Evolutionary conservation across 2,797 vertebrate genomes (phyloP).

Genomic region (Gymnothorax javanicus): DNA sequence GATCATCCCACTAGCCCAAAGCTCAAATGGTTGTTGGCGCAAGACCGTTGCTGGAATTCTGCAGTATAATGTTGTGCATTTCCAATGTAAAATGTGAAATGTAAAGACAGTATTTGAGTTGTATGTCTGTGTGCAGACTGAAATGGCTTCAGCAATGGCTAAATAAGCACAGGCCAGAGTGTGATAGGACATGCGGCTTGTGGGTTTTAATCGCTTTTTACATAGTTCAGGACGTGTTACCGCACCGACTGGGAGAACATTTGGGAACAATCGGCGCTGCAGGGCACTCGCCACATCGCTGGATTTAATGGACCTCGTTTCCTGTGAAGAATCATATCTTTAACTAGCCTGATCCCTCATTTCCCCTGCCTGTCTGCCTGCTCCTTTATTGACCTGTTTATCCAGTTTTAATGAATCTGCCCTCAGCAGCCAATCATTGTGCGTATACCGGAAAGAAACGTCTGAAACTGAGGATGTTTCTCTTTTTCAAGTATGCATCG

Average conservation of each 20-base stretch:
- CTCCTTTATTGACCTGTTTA: background rate
- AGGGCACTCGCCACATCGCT: background rate
- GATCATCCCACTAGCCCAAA: no score
- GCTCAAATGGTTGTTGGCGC: background rate
- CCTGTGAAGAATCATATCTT: background rate
- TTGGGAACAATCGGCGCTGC: background rate
- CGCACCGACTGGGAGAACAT: background rate
- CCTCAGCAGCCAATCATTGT: background rate
- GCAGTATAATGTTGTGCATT: background rate
- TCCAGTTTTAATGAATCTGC: background rate
- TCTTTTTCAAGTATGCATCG: no score
- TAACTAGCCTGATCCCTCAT: background rate
- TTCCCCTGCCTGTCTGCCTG: background rate
- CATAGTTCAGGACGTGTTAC: background rate
- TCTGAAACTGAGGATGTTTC: no score
- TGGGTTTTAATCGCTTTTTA: background rate
- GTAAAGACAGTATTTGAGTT: background rate
- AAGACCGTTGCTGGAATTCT: background rate
- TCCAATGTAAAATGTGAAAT: background rate
- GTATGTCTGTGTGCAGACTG: no score
- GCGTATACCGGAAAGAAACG: background rate
- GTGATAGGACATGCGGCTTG: background rate
- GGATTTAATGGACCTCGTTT: background rate
- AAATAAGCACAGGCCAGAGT: background rate
- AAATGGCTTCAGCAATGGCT: no score